Evolutionary conservation across 2,113 vertebrate species (phyloP).

Genomic region (Mesembrinibis cayennensis): DNA sequence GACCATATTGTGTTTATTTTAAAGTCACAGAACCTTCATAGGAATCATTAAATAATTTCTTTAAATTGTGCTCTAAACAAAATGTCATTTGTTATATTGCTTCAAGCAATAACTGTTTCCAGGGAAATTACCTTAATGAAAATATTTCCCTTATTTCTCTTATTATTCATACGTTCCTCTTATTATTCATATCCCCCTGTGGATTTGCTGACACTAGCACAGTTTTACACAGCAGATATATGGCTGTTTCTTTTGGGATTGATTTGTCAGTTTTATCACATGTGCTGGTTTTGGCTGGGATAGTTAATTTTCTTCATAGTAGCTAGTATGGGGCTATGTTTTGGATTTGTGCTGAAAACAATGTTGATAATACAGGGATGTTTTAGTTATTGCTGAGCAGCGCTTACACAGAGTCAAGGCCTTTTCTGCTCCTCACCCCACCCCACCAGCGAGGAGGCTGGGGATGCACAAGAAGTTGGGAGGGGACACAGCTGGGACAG

Average conservation of each 20-base stretch:
- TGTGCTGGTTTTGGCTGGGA: too few relatives aligned
- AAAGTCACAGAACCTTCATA: background rate
- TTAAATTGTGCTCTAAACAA: background rate
- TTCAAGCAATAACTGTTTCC: background rate
- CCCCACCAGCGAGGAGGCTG: too few relatives aligned
- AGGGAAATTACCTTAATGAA: constrained; percentile 1
- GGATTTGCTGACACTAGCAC: background rate
- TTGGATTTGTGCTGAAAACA: too few relatives aligned
- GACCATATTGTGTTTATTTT: background rate
- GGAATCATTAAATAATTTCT: background rate
- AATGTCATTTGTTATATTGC: background rate
- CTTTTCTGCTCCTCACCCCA: too few relatives aligned
- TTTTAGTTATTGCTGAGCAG: too few relatives aligned
- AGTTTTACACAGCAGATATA: background rate
- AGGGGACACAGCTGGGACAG: too few relatives aligned
- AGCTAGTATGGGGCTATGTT: too few relatives aligned
- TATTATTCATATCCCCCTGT: background rate
- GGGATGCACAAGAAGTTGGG: too few relatives aligned
- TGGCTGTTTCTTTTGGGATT: background rate
- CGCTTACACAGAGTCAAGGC: too few relatives aligned
- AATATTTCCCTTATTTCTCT: background rate
- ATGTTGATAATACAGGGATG: too few relatives aligned
- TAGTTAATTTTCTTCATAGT: too few relatives aligned
- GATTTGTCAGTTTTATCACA: background rate
- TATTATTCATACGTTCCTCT: background rate